Evolutionary conservation across 2,797 vertebrate genomes (phyloP).

Genomic region (Neopelma chrysocephalum): DNA sequence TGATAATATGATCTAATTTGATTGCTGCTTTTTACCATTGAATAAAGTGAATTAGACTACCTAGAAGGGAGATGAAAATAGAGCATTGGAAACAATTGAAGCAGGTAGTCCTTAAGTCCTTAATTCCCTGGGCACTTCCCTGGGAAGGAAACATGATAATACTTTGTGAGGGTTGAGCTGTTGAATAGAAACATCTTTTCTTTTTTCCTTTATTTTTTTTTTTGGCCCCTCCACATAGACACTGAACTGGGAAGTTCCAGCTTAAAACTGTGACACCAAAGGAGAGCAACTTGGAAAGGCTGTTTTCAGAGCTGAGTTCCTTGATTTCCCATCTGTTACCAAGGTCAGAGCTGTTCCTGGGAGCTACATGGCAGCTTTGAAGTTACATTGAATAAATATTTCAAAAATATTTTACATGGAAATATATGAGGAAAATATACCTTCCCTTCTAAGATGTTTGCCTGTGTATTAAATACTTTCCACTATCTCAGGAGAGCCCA

Average conservation of each 20-base stretch:
- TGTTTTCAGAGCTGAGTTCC: not conserved
- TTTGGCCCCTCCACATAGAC: not conserved
- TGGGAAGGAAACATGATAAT: not conserved
- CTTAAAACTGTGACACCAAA: not conserved
- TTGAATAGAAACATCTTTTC: not conserved
- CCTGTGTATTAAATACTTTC: slow-evolving; percentile 12
- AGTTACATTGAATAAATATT: not conserved
- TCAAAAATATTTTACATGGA: not conserved
- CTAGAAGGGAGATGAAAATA: slow-evolving; percentile 33
- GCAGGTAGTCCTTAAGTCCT: not conserved
- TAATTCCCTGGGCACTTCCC: not conserved
- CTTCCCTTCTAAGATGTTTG: not conserved
- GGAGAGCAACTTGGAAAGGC: not conserved
- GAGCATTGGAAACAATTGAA: slow-evolving; percentile 15
- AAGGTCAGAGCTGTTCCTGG: not conserved
- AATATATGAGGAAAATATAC: not conserved
- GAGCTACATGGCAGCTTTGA: not conserved
- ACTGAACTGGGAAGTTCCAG: not conserved
- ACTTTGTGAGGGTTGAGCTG: not conserved
- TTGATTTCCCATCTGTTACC: not conserved
- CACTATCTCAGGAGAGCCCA: not conserved
- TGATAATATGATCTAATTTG: slow-evolving; percentile 62
- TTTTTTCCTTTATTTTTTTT: accelerated
- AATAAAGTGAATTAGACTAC: slow-evolving; percentile 50
- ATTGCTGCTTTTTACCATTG: slow-evolving; percentile 35